Evolutionary conservation across 2,888 invertebrate genomes (phyloP).

Genomic region (Trichogramma evanescens): DNA sequence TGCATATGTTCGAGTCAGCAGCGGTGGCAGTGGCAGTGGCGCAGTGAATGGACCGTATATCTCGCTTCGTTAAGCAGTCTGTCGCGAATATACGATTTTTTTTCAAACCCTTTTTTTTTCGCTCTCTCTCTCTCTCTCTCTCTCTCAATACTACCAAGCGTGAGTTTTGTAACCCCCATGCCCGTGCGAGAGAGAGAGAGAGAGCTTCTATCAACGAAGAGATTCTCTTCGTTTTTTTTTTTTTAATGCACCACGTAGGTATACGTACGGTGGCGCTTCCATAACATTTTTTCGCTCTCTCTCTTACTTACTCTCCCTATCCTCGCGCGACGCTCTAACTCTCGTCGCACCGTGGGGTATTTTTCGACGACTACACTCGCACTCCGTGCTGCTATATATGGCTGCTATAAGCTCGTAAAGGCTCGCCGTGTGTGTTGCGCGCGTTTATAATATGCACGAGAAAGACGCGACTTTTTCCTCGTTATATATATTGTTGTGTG

Average conservation of each 20-base stretch:
- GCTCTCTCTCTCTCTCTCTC: not conserved
- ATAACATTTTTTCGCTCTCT: conserved; percentile 16
- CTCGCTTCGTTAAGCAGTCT: conserved; percentile 48
- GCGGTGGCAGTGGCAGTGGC: not conserved
- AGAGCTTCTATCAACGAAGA: conserved; percentile 25
- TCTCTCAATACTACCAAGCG: conserved; percentile 38
- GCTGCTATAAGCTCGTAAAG: too few species aligned
- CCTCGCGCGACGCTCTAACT: conserved; percentile 1
- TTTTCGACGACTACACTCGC: too few species aligned
- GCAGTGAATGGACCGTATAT: conserved; percentile 44
- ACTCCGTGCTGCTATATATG: too few species aligned
- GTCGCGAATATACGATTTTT: conserved; percentile 33
- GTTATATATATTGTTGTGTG: too few species aligned
- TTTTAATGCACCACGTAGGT: conserved; percentile 17
- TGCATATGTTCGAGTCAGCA: conserved; percentile 22
- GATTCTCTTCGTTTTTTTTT: conserved; percentile 36
- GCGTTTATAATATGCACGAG: too few species aligned
- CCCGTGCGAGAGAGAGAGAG: conserved; percentile 16
- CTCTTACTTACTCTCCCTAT: conserved; percentile 1
- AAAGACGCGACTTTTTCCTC: too few species aligned
- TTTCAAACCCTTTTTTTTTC: conserved; percentile 30
- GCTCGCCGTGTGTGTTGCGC: too few species aligned
- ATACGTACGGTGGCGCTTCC: conserved; percentile 23
- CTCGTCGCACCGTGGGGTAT: conserved; percentile 11
- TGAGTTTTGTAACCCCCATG: conserved; percentile 45